Base-by-base conservation (phyloP, 2,888 invertebrate genomes). In the Andrena bucephala region DNA sequence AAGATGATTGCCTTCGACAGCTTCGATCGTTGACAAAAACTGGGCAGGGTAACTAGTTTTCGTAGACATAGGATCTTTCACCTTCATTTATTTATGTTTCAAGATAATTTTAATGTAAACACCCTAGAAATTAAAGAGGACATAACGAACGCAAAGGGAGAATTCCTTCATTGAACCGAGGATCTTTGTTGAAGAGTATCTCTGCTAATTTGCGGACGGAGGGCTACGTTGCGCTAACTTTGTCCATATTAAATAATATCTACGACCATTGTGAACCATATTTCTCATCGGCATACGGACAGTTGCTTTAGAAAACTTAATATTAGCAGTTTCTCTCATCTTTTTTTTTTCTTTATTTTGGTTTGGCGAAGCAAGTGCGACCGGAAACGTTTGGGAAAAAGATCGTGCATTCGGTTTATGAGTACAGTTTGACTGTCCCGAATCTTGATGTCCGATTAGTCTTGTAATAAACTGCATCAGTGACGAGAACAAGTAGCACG, bases 71-170 rank as follows among this genome's bases (percentile, higher is more conserved):
- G 59, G 62, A 60, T 76, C 76, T 65, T 77, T 85, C 75, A 78
- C 60, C 27, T 79, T 78, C 72, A 87, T 70, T 85, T 87, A 87
- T 87, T 87, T 87, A 81, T 81, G 59, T 84, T 73, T 67, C 10
- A 31, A 84, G 50, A 42, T 78, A 79, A 70, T 79, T 79, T 76
- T 68, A 72, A 71, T 81, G 57, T 42, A 65, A 42, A 42, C n/a
- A 57, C 59, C 16, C 10, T 78, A 74, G 10, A 50, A 57, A 59
- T 57, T 57, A 68, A 72, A 54, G 42, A 42, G 31, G 27, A 16
- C 33, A 13, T 42, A 65, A 57, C 27, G 6, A 54, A 48, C 70
- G 71, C 54, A 33, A 67, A 42, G 42, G 42, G 50, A 29, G 20
- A 27, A 68, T 48, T 52, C 16, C 60, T 59, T 82, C 29, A 50